phyloP scores from a whole-genome alignment of 2,113 vertebrate genomes.

The Orcinus orca region DNA sequence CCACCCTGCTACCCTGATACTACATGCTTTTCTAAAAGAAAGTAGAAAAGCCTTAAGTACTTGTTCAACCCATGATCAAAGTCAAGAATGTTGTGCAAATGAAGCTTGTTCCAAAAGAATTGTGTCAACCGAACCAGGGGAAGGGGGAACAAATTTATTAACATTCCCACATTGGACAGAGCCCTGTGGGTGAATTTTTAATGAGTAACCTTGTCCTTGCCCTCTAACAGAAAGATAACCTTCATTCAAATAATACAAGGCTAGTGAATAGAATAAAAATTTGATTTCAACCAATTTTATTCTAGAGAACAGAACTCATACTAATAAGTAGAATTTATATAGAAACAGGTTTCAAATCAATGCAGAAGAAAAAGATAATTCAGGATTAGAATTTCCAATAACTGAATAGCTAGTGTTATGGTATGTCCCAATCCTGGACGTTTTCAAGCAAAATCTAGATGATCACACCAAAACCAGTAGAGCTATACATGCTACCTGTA shows the following conservation, averaged over 20 bases:
- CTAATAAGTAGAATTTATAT: background rate
- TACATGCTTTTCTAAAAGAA: background rate
- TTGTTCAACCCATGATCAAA: background rate
- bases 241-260: background rate
- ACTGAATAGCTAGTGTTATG: background rate
- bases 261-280: background rate
- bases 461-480: background rate
- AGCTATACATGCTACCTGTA: background rate
- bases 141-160: background rate
- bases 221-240: background rate
- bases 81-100: constrained; percentile 1
- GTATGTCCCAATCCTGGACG: background rate
- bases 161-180: background rate
- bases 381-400: background rate
- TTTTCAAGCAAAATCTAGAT: background rate
- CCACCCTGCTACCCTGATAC: background rate
- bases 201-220: background rate
- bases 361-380: background rate
- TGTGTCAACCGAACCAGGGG: background rate
- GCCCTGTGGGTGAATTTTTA: background rate
- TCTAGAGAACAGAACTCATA: background rate
- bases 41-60: background rate
- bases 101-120: background rate
- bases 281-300: background rate
- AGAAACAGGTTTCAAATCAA: background rate